These are phyloP conservation scores for Elgaria multicarinata DNA, from an alignment of 2,113 vertebrate species.

Conservation along the genomic window DNA sequence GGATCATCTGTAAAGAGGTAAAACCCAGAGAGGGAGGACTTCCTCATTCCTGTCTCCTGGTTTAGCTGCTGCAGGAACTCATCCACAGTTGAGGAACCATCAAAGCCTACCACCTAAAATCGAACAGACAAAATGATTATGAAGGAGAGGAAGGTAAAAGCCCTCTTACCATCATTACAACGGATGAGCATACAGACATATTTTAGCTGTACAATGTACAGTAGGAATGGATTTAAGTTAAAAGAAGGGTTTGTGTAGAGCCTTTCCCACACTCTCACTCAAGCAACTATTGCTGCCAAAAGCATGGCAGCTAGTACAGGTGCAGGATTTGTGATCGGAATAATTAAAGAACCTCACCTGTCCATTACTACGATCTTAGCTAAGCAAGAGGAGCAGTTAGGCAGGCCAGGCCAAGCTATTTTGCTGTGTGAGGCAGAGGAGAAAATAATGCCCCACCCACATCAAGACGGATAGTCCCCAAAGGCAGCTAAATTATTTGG, in stretches of 20 bases:
- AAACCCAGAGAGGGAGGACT: conserved; percentile 84
- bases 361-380: neutral
- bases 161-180: neutral
- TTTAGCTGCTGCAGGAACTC: conserved; percentile 87
- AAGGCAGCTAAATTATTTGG: too few relatives aligned
- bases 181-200: neutral
- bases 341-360: neutral
- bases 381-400: neutral
- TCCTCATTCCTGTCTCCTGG: conserved; percentile 86
- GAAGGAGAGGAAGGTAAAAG: neutral
- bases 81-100: conserved; percentile 89
- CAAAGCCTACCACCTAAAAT: conserved; percentile 88
- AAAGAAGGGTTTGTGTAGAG: neutral
- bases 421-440: too few relatives aligned
- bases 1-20: conserved; percentile 89
- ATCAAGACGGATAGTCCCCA: too few relatives aligned
- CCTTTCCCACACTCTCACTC: neutral
- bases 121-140: neutral
- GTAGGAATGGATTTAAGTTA: neutral
- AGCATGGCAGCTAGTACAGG: neutral
- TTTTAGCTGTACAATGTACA: neutral
- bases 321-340: neutral
- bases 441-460: too few relatives aligned
- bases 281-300: neutral
- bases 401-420: neutral